phyloP scores from a whole-genome alignment of 2,113 vertebrate species.

The Petaurus breviceps region DNA sequence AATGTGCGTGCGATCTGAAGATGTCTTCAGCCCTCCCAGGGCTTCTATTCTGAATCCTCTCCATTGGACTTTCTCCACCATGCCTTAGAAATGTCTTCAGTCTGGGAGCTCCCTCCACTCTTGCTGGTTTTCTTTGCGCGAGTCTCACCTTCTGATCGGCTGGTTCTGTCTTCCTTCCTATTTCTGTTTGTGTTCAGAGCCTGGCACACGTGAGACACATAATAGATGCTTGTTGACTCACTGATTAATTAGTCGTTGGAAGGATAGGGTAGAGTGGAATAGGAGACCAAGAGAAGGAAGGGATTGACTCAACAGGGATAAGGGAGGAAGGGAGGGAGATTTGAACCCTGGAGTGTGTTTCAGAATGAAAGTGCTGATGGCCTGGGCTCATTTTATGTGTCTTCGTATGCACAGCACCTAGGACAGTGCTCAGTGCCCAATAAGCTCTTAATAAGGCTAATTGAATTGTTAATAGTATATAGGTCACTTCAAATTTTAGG shows the following conservation, averaged over 20 bases:
- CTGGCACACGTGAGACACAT: not conserved
- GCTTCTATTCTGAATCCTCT: not conserved
- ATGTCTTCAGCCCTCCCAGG: not conserved
- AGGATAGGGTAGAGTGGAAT: not conserved
- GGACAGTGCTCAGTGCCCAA: not conserved
- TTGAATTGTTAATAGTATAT: not conserved
- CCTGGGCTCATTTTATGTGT: not conserved
- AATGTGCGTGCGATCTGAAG: not conserved
- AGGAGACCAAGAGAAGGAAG: too few species aligned
- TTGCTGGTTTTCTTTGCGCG: not conserved
- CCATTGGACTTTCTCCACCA: not conserved
- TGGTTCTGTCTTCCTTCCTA: not conserved
- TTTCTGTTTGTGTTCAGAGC: not conserved
- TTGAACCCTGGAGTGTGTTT: not conserved
- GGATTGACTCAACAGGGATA: not conserved
- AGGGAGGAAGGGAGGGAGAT: not conserved
- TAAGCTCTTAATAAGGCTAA: not conserved
- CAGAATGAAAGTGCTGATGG: not conserved
- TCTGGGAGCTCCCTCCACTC: not conserved
- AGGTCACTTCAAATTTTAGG: slow-evolving; percentile 48
- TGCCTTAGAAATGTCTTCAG: not conserved
- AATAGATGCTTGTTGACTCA: not conserved
- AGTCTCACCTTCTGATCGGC: not conserved
- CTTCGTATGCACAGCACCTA: not conserved
- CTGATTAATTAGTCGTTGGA: not conserved